A percentile compares a stretch with the other conserved stretches of the same genome.
Evolutionary conservation across 2,888 invertebrate genomes (phyloP).

Genomic region (Adelognathus sp.): DNA sequence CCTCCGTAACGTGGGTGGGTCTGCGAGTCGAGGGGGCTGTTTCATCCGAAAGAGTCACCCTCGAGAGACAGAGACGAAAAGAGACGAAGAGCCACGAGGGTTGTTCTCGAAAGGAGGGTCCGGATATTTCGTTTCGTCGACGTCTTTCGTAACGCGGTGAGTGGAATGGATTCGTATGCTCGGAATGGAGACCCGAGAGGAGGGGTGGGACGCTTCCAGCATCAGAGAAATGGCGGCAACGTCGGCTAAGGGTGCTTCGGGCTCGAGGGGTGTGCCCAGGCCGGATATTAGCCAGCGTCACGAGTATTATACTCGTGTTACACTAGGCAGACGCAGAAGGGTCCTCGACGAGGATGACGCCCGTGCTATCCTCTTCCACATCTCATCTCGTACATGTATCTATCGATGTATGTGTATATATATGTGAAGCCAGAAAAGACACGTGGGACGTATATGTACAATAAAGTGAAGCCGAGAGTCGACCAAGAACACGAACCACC

Average conservation of each 20-base stretch:
- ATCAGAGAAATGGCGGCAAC: slow-evolving; percentile 60
- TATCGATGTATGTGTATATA: not conserved
- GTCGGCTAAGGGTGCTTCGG: slow-evolving; percentile 33
- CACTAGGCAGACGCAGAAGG: slow-evolving; percentile 46
- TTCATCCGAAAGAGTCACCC: slow-evolving; percentile 6
- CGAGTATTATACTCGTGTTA: slow-evolving; percentile 58
- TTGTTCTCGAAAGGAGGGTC: slow-evolving; percentile 20
- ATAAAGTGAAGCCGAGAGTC: slow-evolving; percentile 7
- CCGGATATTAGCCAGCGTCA: slow-evolving; percentile 60
- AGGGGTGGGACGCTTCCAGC: slow-evolving; percentile 29
- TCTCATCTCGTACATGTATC: not conserved
- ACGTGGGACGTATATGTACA: slow-evolving; percentile 13
- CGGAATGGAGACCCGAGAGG: slow-evolving; percentile 36
- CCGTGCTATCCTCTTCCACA: slow-evolving; percentile 35
- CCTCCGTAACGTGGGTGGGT: slow-evolving; percentile 50
- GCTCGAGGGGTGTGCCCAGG: slow-evolving; percentile 44
- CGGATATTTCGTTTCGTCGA: slow-evolving; percentile 33
- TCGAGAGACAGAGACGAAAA: slow-evolving; percentile 13
- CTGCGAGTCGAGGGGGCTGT: slow-evolving; percentile 30
- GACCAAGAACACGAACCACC: slow-evolving; percentile 26
- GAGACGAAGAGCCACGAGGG: slow-evolving; percentile 27
- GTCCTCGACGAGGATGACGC: slow-evolving; percentile 55
- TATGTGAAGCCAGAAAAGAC: too few species aligned
- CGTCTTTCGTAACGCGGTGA: slow-evolving; percentile 37
- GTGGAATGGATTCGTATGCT: slow-evolving; percentile 65